A percentile compares a stretch with the other conserved stretches of the same genome.
These are phyloP conservation scores for Pimephales promelas DNA, from an alignment of 2,113 vertebrate genomes.

Conservation along the genomic window DNA sequence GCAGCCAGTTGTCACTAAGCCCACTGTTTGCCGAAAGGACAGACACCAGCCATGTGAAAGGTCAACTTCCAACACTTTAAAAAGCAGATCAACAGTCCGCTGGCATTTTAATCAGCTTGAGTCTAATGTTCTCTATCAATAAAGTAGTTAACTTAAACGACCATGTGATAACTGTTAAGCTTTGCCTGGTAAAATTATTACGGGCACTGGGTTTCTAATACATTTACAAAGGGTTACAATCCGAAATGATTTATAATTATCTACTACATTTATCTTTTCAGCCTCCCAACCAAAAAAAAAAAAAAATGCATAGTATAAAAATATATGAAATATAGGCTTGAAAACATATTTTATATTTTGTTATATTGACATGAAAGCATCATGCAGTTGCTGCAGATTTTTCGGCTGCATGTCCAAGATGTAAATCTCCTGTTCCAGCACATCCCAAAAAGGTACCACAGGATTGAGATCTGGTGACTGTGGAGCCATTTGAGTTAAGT, in stretches of 20 bases:
- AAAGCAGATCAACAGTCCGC: conserved; percentile 57
- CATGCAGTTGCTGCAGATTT: too few species aligned
- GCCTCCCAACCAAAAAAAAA: too few species aligned
- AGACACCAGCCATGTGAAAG: conserved; percentile 44
- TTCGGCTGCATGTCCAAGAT: too few species aligned
- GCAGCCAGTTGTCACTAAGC: conserved; percentile 78
- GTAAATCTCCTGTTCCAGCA: too few species aligned
- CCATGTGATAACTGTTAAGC: background rate
- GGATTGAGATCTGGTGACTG: too few species aligned
- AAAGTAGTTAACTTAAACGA: conserved; percentile 23
- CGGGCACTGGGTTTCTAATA: background rate
- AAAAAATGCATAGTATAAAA: too few species aligned
- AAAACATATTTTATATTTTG: too few species aligned
- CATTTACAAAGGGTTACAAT: background rate
- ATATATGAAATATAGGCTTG: too few species aligned
- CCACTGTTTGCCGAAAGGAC: conserved; percentile 69
- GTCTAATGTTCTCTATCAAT: conserved; percentile 42
- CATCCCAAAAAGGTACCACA: too few species aligned
- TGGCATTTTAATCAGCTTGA: conserved; percentile 55
- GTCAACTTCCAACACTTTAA: conserved; percentile 38
- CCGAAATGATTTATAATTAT: background rate
- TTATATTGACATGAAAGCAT: too few species aligned
- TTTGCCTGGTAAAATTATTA: conserved; percentile 5
- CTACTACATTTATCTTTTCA: too few species aligned
- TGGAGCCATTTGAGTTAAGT: too few species aligned